phyloP scores from a whole-genome alignment of 2,888 invertebrate genomes.

The Drosophila lutescens region DNA sequence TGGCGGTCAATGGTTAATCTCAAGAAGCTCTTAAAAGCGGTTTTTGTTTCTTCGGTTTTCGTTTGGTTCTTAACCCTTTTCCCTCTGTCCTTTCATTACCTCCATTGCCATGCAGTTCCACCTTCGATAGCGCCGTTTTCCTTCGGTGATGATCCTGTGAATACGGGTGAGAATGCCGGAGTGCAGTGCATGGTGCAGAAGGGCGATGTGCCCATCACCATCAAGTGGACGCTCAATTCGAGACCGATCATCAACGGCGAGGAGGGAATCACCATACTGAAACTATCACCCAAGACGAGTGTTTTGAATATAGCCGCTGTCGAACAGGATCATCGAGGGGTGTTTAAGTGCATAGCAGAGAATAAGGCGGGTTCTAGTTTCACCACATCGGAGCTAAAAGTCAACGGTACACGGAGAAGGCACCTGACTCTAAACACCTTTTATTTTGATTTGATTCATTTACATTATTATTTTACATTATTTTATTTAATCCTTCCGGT shows the following conservation, averaged over 20 bases:
- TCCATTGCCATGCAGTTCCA: conserved; percentile 86
- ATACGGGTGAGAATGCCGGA: conserved; percentile 89
- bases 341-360: conserved; percentile 90
- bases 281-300: conserved; percentile 87
- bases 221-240: conserved; percentile 89
- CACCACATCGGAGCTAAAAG: conserved; percentile 88
- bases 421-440: conserved; percentile 5
- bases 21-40: background rate
- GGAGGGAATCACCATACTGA: conserved; percentile 85
- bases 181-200: conserved; percentile 90
- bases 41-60: conserved; percentile 20
- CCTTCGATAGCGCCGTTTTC: conserved; percentile 88
- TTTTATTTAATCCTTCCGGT: conserved; percentile 26
- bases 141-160: conserved; percentile 89
- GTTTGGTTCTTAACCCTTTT: conserved; percentile 9
- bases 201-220: conserved; percentile 91
- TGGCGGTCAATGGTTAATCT: conserved; percentile 86
- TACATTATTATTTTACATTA: conserved; percentile 43
- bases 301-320: conserved; percentile 89
- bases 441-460: conserved; percentile 22
- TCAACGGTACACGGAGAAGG: conserved; percentile 87
- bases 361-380: conserved; percentile 89
- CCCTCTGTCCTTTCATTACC: background rate
- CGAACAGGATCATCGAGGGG: conserved; percentile 89
- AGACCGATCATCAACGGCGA: conserved; percentile 85